These are phyloP conservation scores for Ageneiosus marmoratus DNA, from an alignment of 2,113 vertebrate genomes.

Conservation along the genomic window DNA sequence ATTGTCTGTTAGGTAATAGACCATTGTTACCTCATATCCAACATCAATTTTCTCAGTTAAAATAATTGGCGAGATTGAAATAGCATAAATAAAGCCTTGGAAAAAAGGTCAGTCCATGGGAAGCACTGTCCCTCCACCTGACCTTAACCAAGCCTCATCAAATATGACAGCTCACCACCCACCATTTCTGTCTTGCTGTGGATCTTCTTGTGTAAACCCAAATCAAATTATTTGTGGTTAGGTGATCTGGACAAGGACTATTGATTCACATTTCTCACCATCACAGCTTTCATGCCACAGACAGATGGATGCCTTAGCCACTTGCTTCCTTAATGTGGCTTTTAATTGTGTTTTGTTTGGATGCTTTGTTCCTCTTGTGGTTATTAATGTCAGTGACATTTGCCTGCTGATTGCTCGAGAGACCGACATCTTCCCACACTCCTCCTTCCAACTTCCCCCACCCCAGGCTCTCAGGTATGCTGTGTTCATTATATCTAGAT, in stretches of 20 bases:
- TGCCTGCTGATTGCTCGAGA: slow-evolving; percentile 69
- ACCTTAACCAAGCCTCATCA: slow-evolving; percentile 38
- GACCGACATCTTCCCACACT: slow-evolving; percentile 51
- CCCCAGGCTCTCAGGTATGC: slow-evolving; percentile 9
- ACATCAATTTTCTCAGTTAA: slow-evolving; percentile 27
- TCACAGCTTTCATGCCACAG: slow-evolving; percentile 83
- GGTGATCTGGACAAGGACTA: slow-evolving; percentile 82
- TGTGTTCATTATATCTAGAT: slow-evolving; percentile 77
- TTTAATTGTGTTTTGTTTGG: slow-evolving; percentile 79
- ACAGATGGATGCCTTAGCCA: slow-evolving; percentile 83
- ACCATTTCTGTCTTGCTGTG: slow-evolving; percentile 13
- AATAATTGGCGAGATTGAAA: slow-evolving; percentile 27
- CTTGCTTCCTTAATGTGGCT: slow-evolving; percentile 70
- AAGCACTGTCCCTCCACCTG: slow-evolving; percentile 23
- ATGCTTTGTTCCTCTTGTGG: slow-evolving; percentile 28
- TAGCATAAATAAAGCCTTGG: slow-evolving; percentile 31
- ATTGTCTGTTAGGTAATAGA: background rate
- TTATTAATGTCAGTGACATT: slow-evolving; percentile 80
- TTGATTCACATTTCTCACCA: slow-evolving; percentile 84
- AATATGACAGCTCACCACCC: slow-evolving; percentile 36
- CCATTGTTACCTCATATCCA: background rate
- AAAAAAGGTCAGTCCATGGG: slow-evolving; percentile 37
- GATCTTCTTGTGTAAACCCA: slow-evolving; percentile 21
- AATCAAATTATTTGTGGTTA: slow-evolving; percentile 70
- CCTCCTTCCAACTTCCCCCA: slow-evolving; percentile 53